These are phyloP conservation scores for Anniella stebbinsi DNA, from an alignment of 2,797 vertebrate genomes.

Conservation along the genomic window DNA sequence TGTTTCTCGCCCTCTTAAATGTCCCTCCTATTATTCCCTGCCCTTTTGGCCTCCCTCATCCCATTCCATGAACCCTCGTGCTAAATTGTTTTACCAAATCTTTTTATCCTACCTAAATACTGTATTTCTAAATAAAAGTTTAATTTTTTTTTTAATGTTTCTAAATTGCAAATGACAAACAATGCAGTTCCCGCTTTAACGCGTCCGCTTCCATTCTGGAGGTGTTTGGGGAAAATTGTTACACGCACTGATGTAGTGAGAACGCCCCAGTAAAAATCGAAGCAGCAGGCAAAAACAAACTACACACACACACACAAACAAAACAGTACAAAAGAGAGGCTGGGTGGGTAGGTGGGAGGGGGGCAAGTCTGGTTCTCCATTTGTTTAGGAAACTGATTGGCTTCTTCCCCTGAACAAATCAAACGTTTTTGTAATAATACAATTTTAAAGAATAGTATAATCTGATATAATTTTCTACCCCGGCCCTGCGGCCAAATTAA, in stretches of 20 bases:
- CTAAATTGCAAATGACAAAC: not conserved
- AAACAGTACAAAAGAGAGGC: not conserved
- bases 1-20: not conserved
- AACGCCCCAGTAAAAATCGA: not conserved
- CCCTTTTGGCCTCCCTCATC: too few species aligned
- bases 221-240: not conserved
- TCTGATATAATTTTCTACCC: accelerated
- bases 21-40: not conserved
- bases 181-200: too few species aligned
- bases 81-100: not conserved
- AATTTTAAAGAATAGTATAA: not conserved
- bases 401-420: accelerated
- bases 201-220: too few species aligned
- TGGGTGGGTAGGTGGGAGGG: too few species aligned
- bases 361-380: not conserved
- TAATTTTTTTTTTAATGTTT: too few species aligned
- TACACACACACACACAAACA: too few species aligned
- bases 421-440: not conserved
- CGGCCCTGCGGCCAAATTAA: not conserved
- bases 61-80: not conserved
- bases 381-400: accelerated
- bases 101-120: not conserved
- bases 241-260: too few species aligned
- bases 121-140: not conserved
- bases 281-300: not conserved